A percentile compares a stretch with the other conserved stretches of the same genome.
These are phyloP conservation scores for Heliconius charithonia DNA, from an alignment of 2,888 invertebrate genomes.

Conservation along the genomic window DNA sequence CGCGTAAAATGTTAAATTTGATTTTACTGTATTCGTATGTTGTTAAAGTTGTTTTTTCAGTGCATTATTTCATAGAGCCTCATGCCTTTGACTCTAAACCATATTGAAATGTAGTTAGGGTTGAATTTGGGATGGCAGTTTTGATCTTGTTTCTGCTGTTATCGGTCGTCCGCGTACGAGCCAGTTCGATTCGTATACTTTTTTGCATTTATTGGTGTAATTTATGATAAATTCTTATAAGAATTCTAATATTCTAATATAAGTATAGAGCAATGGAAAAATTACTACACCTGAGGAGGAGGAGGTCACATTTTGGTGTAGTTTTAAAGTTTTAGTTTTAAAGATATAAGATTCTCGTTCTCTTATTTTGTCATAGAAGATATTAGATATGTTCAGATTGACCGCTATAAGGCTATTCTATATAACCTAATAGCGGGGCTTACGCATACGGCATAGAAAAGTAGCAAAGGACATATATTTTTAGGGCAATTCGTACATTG, in stretches of 20 bases:
- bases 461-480: too few species aligned
- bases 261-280: not conserved
- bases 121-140: not conserved
- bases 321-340: too few species aligned
- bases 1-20: not conserved
- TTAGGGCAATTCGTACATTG: too few species aligned
- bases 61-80: not conserved
- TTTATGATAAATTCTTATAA: slow-evolving; percentile 7
- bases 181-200: slow-evolving; percentile 6
- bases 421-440: too few species aligned
- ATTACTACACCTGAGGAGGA: not conserved
- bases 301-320: not conserved
- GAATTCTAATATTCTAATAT: not conserved
- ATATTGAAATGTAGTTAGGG: not conserved
- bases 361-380: too few species aligned
- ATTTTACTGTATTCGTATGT: slow-evolving; percentile 14
- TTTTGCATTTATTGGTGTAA: not conserved
- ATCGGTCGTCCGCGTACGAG: slow-evolving; percentile 24
- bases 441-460: too few species aligned
- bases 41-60: not conserved
- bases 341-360: too few species aligned
- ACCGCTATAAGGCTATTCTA: too few species aligned
- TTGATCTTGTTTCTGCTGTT: not conserved
- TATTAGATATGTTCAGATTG: too few species aligned
- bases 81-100: not conserved